Evolutionary conservation across 2,888 invertebrate genomes (phyloP).

Genomic region (Dryobota labecula): DNA sequence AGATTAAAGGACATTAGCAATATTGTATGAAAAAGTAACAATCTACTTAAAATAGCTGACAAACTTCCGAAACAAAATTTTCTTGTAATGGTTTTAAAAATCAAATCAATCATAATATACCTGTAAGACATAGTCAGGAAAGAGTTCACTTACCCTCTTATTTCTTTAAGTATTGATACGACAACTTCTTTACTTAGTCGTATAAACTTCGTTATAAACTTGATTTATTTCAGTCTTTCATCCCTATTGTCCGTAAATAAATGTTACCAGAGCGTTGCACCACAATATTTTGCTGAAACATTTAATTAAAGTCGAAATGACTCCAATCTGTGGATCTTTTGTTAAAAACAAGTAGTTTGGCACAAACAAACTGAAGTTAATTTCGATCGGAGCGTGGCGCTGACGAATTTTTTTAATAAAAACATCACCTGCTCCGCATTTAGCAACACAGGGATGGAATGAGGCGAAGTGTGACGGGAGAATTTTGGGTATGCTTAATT

Average conservation of each 20-base stretch:
- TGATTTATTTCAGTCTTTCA: not conserved
- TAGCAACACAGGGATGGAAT: slow-evolving; percentile 64
- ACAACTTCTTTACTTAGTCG: not conserved
- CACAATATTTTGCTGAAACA: slow-evolving; percentile 68
- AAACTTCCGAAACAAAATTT: not conserved
- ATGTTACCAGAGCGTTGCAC: slow-evolving; percentile 37
- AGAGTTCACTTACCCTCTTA: not conserved
- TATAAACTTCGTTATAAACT: not conserved
- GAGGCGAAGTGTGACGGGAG: slow-evolving; percentile 8
- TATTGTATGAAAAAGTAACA: not conserved
- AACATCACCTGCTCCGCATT: slow-evolving; percentile 83
- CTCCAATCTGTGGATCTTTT: slow-evolving; percentile 65
- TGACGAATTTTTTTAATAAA: slow-evolving; percentile 83
- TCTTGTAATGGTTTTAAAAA: not conserved
- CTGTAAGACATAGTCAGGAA: not conserved
- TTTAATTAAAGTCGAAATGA: slow-evolving; percentile 68
- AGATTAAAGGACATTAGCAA: not conserved
- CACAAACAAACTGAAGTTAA: slow-evolving; percentile 78
- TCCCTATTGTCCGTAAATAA: not conserved
- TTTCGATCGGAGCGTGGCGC: slow-evolving; percentile 75
- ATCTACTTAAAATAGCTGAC: not conserved
- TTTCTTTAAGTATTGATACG: not conserved
- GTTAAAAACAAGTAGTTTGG: slow-evolving; percentile 66
- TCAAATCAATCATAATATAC: not conserved
- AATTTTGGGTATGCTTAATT: slow-evolving; percentile 15